Evolutionary conservation across 2,888 invertebrate species (phyloP).

Genomic region (Glaucopsyche alexis): DNA sequence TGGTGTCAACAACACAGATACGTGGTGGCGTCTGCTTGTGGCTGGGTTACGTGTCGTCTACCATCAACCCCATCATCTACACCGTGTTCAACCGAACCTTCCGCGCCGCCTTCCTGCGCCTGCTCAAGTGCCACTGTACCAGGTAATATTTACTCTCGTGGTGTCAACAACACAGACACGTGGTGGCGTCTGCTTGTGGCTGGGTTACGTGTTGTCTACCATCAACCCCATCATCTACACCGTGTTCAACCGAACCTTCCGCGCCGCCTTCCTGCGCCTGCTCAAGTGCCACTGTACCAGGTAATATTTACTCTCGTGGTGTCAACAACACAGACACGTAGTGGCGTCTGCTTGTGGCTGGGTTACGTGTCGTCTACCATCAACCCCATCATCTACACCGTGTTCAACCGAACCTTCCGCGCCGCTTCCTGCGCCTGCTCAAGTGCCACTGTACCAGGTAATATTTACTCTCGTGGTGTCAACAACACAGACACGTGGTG

Average conservation of each 20-base stretch:
- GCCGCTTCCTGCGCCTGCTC: constrained; percentile 90
- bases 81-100: constrained; percentile 95
- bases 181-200: constrained; percentile 94
- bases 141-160: constrained; percentile 67
- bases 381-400: constrained; percentile 96
- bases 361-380: constrained; percentile 96
- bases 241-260: constrained; percentile 93
- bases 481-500: constrained; percentile 81
- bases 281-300: constrained; percentile 87
- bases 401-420: constrained; percentile 94
- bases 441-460: constrained; percentile 88
- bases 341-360: constrained; percentile 92
- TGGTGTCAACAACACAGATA: constrained; percentile 63
- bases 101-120: constrained; percentile 89
- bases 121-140: constrained; percentile 87
- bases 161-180: constrained; percentile 69
- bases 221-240: constrained; percentile 97
- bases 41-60: constrained; percentile 95
- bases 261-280: constrained; percentile 89
- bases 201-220: constrained; percentile 95
- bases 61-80: constrained; percentile 96
- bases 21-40: constrained; percentile 90
- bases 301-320: constrained; percentile 54
- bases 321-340: constrained; percentile 75
- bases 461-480: no score